Percentiles rank a stretch among this genome's conserved stretches.
phyloP scores from a whole-genome alignment of 1,140 invertebrate genomes.

The Drosophila melanogaster region Release_6_plus_ISO1_MT NC_004354.4:16929001-16929500 shows the following conservation, averaged over 20 bases:
- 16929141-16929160: no score
- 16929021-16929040: not conserved
- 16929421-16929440: conserved; percentile 12
- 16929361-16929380: not conserved
- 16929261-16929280: not conserved
- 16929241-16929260: not conserved
- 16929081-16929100: not conserved
- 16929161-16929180: no score
- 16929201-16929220: not conserved
- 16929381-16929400: not conserved
- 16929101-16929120: not conserved
- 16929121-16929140: not conserved
- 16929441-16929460: conserved; percentile 22
- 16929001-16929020: not conserved
- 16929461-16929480: conserved; percentile 27
- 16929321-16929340: not conserved
- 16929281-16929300: not conserved
- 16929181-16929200: no score
- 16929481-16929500: conserved; percentile 17
- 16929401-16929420: conserved; percentile 3
- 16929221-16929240: not conserved
- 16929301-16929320: not conserved
- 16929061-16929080: not conserved
- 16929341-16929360: not conserved
- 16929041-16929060: not conserved